Percentiles rank a stretch among this genome's conserved stretches.
Evolutionary conservation across 2,113 vertebrate genomes (phyloP).

Genomic region (Tachycineta bicolor): DNA sequence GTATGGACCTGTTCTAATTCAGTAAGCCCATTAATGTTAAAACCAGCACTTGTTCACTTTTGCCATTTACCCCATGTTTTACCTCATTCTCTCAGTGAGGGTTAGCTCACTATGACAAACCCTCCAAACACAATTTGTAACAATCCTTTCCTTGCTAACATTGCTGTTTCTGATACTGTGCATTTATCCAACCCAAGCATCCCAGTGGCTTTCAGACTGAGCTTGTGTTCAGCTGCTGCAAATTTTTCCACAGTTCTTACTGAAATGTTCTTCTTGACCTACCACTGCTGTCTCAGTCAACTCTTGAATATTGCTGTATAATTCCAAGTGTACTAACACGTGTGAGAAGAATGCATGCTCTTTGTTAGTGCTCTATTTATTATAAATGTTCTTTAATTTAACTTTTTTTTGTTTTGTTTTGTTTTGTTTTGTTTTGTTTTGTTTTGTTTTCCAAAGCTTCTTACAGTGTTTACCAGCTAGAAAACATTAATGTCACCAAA

Average conservation of each 20-base stretch:
- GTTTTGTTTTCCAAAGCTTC: too few relatives aligned
- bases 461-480: not conserved
- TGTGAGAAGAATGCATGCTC: not conserved
- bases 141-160: not conserved
- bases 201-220: not conserved
- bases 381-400: not conserved
- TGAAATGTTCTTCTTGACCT: not conserved
- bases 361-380: not conserved
- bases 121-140: rapidly evolving
- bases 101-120: not conserved
- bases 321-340: not conserved
- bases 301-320: not conserved
- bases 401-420: too few relatives aligned
- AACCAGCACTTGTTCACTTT: not conserved
- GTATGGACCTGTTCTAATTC: not conserved
- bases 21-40: not conserved
- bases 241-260: not conserved
- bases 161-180: not conserved
- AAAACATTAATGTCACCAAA: not conserved
- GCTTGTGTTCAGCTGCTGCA: not conserved
- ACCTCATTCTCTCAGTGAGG: not conserved
- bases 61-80: not conserved
- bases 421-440: too few relatives aligned
- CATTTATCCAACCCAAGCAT: not conserved
- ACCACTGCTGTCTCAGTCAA: rapidly evolving